These are phyloP conservation scores for Crotalus viridis DNA, from an alignment of 2,113 vertebrate genomes.

Conservation along the genomic window DNA sequence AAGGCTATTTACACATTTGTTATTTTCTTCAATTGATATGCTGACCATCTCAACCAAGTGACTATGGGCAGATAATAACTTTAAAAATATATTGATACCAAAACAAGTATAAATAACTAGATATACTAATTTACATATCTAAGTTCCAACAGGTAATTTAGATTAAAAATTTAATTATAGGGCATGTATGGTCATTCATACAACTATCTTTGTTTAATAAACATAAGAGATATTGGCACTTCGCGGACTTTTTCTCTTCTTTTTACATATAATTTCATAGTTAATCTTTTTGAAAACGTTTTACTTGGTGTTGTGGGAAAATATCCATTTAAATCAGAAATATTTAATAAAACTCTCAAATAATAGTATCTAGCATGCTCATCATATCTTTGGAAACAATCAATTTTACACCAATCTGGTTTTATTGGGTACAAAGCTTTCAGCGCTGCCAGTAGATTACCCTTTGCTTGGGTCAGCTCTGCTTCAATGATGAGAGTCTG, in stretches of 20 bases:
- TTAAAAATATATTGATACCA: not conserved
- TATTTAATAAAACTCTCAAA: not conserved
- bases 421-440: not conserved
- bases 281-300: too few relatives aligned
- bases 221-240: not conserved
- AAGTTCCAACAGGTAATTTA: not conserved
- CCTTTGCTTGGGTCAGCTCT: not conserved
- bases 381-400: not conserved
- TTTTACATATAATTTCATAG: not conserved
- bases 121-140: not conserved
- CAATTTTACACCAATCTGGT: not conserved
- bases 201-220: not conserved
- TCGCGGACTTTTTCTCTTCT: not conserved
- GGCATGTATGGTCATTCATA: not conserved
- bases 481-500: not conserved
- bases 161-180: not conserved
- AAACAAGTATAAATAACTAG: not conserved
- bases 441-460: not conserved
- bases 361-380: not conserved
- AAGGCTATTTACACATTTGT: not conserved
- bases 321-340: not conserved
- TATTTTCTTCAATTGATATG: not conserved
- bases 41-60: not conserved
- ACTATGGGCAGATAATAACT: not conserved
- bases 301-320: not conserved